Conservation (phyloP, 2,797 vertebrate species). For the Lindbergichthys nudifrons region DNA sequence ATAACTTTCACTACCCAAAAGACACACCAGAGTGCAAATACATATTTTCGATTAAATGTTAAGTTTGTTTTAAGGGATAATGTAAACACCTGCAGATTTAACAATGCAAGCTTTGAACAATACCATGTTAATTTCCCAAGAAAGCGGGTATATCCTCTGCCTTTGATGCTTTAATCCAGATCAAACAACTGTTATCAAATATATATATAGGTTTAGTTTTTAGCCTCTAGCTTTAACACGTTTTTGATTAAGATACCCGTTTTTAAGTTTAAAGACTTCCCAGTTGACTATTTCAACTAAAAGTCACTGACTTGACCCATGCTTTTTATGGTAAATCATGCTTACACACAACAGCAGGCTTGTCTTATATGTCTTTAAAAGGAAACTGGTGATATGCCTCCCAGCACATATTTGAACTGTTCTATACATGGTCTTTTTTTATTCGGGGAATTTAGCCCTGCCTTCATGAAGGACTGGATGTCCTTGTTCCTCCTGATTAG, state of each 20-base stretch:
- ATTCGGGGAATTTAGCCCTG: background rate
- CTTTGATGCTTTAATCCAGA: background rate
- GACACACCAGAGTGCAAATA: background rate
- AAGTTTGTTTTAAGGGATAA: background rate
- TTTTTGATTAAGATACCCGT: background rate
- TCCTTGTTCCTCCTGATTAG: constrained; percentile 12
- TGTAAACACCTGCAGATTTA: no score
- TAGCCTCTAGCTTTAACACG: background rate
- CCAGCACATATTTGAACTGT: background rate
- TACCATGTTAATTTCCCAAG: constrained; percentile 3
- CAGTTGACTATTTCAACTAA: background rate
- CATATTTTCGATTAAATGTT: background rate
- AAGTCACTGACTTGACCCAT: constrained; percentile 4
- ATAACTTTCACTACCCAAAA: constrained; percentile 19
- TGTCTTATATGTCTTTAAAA: constrained; percentile 26
- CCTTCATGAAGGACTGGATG: background rate
- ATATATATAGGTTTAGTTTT: background rate
- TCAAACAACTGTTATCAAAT: background rate
- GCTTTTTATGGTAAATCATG: background rate
- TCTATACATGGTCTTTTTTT: constrained; percentile 13
- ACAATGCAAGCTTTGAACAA: background rate
- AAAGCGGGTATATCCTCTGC: constrained; percentile 1
- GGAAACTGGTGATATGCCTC: constrained; percentile 24
- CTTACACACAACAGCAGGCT: constrained; percentile 9
- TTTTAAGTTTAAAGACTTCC: background rate